A percentile compares a stretch with the other conserved stretches of the same genome.
phyloP scores from a whole-genome alignment of 1,140 invertebrate species.

The Papilio polyxenes region DNA sequence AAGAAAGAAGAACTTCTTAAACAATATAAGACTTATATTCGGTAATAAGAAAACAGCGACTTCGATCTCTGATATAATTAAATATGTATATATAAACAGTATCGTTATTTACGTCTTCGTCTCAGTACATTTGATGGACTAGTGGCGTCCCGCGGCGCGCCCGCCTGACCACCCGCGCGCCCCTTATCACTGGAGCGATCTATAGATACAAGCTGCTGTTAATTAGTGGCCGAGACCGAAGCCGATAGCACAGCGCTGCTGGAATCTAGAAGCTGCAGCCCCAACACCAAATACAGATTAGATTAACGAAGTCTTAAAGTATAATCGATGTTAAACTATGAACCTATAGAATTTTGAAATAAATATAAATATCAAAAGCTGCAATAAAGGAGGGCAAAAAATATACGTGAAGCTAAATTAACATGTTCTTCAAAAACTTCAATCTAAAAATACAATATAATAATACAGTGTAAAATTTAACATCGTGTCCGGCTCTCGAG shows the following conservation, averaged over 20 bases:
- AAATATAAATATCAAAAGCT: background rate
- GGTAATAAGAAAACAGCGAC: background rate
- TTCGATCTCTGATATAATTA: background rate
- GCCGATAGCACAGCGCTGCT: background rate
- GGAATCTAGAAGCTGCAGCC: slow-evolving; percentile 2
- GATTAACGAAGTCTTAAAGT: background rate
- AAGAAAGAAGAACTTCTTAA: no score
- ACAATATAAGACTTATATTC: background rate
- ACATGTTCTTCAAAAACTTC: background rate
- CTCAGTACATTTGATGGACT: slow-evolving; percentile 1
- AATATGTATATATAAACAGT: background rate
- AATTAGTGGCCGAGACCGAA: slow-evolving; percentile 51
- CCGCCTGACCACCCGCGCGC: slow-evolving; percentile 55
- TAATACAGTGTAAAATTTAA: background rate
- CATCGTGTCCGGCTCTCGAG: background rate
- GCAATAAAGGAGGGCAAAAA: background rate
- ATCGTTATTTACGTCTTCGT: slow-evolving; percentile 7
- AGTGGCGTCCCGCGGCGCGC: slow-evolving; percentile 15
- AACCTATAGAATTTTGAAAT: background rate
- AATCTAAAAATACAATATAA: background rate
- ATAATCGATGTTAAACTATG: background rate
- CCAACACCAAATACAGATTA: background rate
- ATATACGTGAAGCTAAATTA: background rate
- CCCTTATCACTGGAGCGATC: slow-evolving; percentile 55
- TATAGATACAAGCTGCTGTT: slow-evolving; percentile 50